Conservation (phyloP, 2,888 invertebrate species). For the Corbicula japonica region DNA sequence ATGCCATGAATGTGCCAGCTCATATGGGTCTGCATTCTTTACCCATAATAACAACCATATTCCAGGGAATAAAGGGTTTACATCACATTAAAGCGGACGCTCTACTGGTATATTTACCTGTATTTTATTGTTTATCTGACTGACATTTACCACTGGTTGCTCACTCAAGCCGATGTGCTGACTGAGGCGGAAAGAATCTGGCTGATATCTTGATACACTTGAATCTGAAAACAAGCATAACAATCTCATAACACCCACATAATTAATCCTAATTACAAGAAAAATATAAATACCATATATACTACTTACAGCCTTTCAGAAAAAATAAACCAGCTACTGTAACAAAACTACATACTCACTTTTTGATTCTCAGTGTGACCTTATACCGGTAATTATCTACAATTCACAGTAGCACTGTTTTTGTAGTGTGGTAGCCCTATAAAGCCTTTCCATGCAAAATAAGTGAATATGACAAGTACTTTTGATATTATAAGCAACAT, state of each 20-base stretch:
- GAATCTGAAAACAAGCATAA: background rate
- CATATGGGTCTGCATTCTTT: too few species aligned
- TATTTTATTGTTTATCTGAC: slow-evolving; percentile 13
- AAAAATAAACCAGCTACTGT: background rate
- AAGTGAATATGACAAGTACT: too few species aligned
- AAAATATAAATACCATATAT: background rate
- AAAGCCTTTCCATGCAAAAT: too few species aligned
- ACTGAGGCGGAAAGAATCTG: slow-evolving; percentile 8
- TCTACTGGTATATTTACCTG: too few species aligned
- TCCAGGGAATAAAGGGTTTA: too few species aligned
- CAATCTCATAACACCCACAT: too few species aligned
- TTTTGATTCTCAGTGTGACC: background rate
- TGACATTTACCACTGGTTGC: background rate
- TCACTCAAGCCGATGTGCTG: slow-evolving; percentile 9
- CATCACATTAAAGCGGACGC: too few species aligned
- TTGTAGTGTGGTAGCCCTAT: too few species aligned
- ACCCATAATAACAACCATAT: too few species aligned
- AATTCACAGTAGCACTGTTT: too few species aligned
- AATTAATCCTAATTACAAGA: background rate
- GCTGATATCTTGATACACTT: background rate
- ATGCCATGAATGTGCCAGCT: too few species aligned
- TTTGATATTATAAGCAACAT: too few species aligned
- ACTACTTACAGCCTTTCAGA: background rate
- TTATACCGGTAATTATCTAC: background rate
- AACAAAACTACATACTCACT: background rate